A percentile compares a stretch with the other conserved stretches of the same genome.
Conservation (phyloP, 2,888 invertebrate species). For the Rhopalosiphum nymphaeae region DNA sequence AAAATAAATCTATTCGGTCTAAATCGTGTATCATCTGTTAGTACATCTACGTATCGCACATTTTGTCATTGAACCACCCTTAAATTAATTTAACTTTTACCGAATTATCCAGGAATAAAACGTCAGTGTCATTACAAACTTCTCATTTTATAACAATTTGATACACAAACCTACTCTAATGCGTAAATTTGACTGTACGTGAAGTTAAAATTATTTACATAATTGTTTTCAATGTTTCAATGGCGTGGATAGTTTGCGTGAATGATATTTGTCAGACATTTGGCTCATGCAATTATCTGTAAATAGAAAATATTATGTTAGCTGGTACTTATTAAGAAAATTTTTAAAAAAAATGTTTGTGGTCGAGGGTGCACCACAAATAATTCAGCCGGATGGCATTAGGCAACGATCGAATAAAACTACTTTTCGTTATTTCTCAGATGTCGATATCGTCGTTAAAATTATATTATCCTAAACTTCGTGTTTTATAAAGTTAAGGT, state of each 20-base stretch:
- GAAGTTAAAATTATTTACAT: neutral
- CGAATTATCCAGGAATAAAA: neutral
- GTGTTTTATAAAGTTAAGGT: neutral
- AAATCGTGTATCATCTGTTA: no score
- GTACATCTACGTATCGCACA: neutral
- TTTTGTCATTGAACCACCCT: neutral
- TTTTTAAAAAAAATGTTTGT: neutral
- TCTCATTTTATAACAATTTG: neutral
- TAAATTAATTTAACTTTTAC: neutral
- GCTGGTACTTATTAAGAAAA: neutral
- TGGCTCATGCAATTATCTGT: constrained; percentile 57
- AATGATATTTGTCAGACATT: constrained; percentile 32
- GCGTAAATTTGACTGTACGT: neutral
- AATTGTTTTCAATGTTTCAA: neutral
- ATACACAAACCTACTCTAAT: neutral
- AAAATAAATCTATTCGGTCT: no score
- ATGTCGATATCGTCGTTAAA: neutral
- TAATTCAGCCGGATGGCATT: neutral
- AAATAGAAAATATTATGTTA: neutral
- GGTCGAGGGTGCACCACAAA: neutral
- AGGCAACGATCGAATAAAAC: neutral
- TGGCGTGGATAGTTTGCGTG: constrained; percentile 45
- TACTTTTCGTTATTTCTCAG: neutral
- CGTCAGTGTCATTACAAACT: neutral
- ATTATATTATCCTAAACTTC: neutral